Evolutionary conservation across 53 echinoderm and acorn worm genomes (phyloP), one percentile per base, ranked within the genome.

Genomic region (Arbacia lixula): DNA sequence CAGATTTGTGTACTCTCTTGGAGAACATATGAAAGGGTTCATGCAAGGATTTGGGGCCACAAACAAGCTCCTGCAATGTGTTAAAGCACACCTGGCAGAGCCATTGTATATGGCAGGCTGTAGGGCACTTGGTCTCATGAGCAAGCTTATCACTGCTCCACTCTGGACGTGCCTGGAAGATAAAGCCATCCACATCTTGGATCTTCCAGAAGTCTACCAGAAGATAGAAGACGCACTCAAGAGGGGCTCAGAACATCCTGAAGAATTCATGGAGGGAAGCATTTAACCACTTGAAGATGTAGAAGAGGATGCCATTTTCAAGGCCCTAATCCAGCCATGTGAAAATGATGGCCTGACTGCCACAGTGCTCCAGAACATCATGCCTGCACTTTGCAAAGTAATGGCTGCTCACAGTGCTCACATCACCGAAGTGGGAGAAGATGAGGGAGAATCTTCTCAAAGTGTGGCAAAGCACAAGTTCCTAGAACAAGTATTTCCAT

Each of bases 81-180:
- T 90, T 12, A 37, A 61, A 36, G 87, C 91, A 5, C 80, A 90
- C 36, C 30, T 79, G 9, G 11, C 67, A 16, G 62, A 86, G 29
- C 26, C 78, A 14, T 71, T 56, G 9, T 90, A 40, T 26, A 29
- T 24, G 16, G 79, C 80, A 1, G 85, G 43, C 26, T 66, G 55
- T 60, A 58, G 41, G 24, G 86, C 90, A 12, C 71, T 86, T 4
- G 86, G 86, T 24, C 56, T 65, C 12, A 65, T 64, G 27, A 35
- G 42, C 20, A 74, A 74, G 24, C 29, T 43, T n/a, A 52, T 90
- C 20, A 86, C 82, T 2, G 61, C n/a, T 16, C 86, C 86, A 40
- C 43, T 90, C 3, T 90, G 90, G 90, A 29, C 68, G 21, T 53
- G 60, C 9, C 39, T 91, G 42, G 91, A 87, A 73, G 58, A 35